phyloP scores from a whole-genome alignment of 92 coral and sea anemone species.

The Phenganax stokvisi region DNA sequence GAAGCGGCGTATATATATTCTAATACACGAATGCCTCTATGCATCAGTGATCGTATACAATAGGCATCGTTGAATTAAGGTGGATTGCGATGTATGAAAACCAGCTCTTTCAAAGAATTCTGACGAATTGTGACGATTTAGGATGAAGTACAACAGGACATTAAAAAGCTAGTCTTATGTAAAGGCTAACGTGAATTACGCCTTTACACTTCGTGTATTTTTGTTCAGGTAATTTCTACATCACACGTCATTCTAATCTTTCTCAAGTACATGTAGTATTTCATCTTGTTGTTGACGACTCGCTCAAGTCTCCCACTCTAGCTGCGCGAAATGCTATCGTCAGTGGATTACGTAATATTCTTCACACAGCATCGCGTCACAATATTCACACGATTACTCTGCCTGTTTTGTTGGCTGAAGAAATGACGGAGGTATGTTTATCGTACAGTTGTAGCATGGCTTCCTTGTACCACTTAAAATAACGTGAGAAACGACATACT shows the following conservation, averaged over 20 bases:
- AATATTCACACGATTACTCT: conserved; percentile 80
- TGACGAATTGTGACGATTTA: no score
- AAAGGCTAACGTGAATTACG: neutral
- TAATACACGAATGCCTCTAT: no score
- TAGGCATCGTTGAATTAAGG: no score
- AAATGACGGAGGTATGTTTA: conserved; percentile 84
- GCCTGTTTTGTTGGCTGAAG: conserved; percentile 79
- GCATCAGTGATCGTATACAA: no score
- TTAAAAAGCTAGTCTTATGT: no score
- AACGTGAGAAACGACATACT: no score
- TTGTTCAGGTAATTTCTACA: conserved; percentile 73
- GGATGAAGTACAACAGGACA: no score
- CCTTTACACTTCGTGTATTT: neutral
- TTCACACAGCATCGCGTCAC: conserved; percentile 91
- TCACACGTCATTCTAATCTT: conserved; percentile 90
- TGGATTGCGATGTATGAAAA: no score
- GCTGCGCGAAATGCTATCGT: conserved; percentile 85
- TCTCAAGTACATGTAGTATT: conserved; percentile 92
- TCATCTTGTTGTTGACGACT: conserved; percentile 85
- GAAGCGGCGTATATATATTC: no score
- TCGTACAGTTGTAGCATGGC: neutral
- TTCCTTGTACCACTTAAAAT: no score
- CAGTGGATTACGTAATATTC: conserved; percentile 72
- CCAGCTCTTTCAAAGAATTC: no score
- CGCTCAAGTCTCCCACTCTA: conserved; percentile 65